These are phyloP conservation scores for Myopa testacea DNA, from an alignment of 2,888 invertebrate genomes.

Conservation along the genomic window DNA sequence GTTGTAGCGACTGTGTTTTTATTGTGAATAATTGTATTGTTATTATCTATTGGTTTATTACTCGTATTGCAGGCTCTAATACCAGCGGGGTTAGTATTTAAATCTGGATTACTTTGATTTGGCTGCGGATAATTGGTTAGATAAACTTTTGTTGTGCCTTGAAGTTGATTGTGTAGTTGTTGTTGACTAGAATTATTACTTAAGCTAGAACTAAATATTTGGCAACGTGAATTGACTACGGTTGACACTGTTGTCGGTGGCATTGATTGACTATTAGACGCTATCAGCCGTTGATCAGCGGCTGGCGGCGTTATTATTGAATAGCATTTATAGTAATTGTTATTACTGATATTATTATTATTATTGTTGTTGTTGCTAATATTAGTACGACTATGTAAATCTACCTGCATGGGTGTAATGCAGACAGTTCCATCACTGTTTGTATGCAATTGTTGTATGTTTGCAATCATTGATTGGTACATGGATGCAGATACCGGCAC, in stretches of 20 bases:
- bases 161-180: slow-evolving; percentile 48
- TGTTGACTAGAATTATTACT: slow-evolving; percentile 59
- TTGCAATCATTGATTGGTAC: slow-evolving; percentile 96
- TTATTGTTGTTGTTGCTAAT: slow-evolving; percentile 41
- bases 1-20: slow-evolving; percentile 48
- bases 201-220: slow-evolving; percentile 57
- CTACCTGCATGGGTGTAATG: slow-evolving; percentile 87
- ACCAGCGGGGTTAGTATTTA: slow-evolving; percentile 50
- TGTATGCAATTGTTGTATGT: slow-evolving; percentile 82
- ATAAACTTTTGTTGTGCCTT: slow-evolving; percentile 53
- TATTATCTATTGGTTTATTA: slow-evolving; percentile 46
- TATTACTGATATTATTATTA: slow-evolving; percentile 39
- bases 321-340: slow-evolving; percentile 51
- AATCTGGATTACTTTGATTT: slow-evolving; percentile 36
- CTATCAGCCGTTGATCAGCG: slow-evolving; percentile 45
- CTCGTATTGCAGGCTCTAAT: slow-evolving; percentile 50
- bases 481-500: slow-evolving; percentile 94
- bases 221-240: slow-evolving; percentile 53
- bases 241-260: slow-evolving; percentile 37
- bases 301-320: slow-evolving; percentile 50
- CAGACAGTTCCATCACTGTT: slow-evolving; percentile 84
- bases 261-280: slow-evolving; percentile 32
- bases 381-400: slow-evolving; percentile 56
- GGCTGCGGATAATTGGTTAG: slow-evolving; percentile 44
- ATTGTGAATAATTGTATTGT: slow-evolving; percentile 45